Evolutionary conservation across 92 coral and sea anemone genomes (phyloP).

Genomic region (Epizoanthus illoricatus): DNA sequence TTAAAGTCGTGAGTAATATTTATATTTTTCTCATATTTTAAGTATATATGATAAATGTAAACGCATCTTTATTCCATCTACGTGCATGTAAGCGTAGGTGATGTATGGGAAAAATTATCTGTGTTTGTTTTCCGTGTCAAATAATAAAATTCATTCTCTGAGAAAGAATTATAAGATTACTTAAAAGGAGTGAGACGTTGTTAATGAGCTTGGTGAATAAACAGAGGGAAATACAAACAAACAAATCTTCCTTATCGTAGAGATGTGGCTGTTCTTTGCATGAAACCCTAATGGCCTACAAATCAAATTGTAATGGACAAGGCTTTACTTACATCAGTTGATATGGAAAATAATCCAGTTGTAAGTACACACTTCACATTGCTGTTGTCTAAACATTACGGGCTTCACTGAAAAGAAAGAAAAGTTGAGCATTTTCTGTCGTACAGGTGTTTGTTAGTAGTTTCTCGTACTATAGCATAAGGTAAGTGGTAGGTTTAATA

Average conservation of each 20-base stretch:
- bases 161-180: background rate
- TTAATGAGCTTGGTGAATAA: background rate
- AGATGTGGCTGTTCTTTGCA: background rate
- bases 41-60: too few species aligned
- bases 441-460: too few species aligned
- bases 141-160: background rate
- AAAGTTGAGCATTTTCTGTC: background rate
- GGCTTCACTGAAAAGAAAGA: background rate
- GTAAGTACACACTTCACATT: conserved; percentile 1
- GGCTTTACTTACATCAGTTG: background rate
- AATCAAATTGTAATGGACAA: background rate
- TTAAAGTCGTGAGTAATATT: too few species aligned
- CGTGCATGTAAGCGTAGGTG: background rate
- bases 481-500: background rate
- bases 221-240: background rate
- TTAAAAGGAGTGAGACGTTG: background rate
- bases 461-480: background rate
- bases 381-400: conserved; percentile 12
- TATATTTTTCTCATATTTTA: too few species aligned
- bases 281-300: background rate
- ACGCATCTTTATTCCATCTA: too few species aligned
- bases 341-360: conserved; percentile 8
- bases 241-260: background rate
- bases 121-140: background rate
- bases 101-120: background rate